phyloP scores from a whole-genome alignment of 2,113 vertebrate species.

The Erpornis zantholeuca region DNA sequence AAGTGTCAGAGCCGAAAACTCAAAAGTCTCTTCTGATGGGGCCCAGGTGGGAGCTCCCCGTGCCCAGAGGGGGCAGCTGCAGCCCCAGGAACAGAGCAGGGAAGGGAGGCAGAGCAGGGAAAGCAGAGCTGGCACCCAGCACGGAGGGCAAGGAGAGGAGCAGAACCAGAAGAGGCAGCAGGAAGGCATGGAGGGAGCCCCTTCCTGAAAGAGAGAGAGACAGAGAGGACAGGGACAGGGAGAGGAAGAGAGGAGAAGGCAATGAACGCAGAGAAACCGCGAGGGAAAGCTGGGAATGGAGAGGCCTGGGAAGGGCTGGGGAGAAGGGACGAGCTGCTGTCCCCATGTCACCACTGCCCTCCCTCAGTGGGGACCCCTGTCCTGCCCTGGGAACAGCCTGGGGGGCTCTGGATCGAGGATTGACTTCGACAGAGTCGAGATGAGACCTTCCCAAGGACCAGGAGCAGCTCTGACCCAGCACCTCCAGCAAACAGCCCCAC shows the following conservation, averaged over 20 bases:
- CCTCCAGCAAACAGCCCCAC: accelerated
- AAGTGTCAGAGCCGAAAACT: constrained; percentile 19
- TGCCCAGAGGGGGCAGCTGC: constrained; percentile 60
- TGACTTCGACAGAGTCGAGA: background rate
- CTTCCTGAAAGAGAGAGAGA: constrained; percentile 57
- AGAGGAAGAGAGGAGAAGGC: constrained; percentile 1
- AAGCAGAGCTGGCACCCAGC: constrained; percentile 68
- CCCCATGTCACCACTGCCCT: accelerated
- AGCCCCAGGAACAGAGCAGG: constrained; percentile 49
- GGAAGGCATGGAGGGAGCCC: constrained; percentile 62
- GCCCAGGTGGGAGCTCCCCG: constrained; percentile 50
- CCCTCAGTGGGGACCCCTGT: accelerated
- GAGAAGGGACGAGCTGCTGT: background rate
- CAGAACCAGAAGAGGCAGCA: constrained; percentile 69
- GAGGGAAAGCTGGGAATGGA: background rate
- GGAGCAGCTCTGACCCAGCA: background rate
- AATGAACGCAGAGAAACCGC: constrained; percentile 42
- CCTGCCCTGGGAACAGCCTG: too few species aligned
- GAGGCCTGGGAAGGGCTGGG: background rate
- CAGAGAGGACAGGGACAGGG: background rate
- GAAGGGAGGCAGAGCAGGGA: constrained; percentile 56
- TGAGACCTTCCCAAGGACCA: background rate
- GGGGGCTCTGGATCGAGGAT: background rate
- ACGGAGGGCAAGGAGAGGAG: constrained; percentile 56
- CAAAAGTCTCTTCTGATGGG: constrained; percentile 47